phyloP scores from a whole-genome alignment of 2,113 vertebrate genomes.

The Urocitellus parryii region DNA sequence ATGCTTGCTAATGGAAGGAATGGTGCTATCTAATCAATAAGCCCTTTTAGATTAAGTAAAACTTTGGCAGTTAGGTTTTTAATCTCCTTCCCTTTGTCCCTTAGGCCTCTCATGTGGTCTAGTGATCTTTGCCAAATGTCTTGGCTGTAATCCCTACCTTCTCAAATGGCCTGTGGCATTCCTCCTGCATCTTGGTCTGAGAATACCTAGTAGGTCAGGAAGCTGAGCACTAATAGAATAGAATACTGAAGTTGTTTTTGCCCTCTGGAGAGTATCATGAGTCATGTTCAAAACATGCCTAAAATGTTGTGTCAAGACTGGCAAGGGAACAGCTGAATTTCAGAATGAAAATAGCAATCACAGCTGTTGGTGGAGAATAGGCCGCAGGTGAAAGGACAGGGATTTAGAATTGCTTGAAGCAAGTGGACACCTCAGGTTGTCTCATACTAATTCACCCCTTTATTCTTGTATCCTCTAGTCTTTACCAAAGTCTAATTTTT shows the following conservation, averaged over 20 bases:
- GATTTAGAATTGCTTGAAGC: background rate
- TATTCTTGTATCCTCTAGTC: background rate
- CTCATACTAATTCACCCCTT: background rate
- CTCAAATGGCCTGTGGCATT: conserved; percentile 41
- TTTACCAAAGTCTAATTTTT: background rate
- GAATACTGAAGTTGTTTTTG: conserved; percentile 8
- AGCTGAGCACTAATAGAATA: conserved; percentile 15
- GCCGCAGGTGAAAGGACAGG: conserved; percentile 28
- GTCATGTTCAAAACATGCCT: conserved; percentile 62
- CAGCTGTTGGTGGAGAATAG: conserved; percentile 57
- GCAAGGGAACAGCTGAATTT: conserved; percentile 67
- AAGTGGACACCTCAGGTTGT: background rate
- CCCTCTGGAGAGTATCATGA: conserved; percentile 45
- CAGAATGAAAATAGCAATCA: conserved; percentile 66
- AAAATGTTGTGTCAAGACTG: conserved; percentile 27
- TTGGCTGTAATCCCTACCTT: conserved; percentile 48
- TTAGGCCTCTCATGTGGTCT: conserved; percentile 16
- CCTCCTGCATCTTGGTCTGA: background rate
- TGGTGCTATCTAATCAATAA: background rate
- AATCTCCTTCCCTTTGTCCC: background rate
- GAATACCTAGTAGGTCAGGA: background rate
- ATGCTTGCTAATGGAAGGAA: background rate
- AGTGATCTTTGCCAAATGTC: conserved; percentile 22
- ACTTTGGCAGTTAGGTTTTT: conserved; percentile 53
- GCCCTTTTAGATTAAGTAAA: conserved; percentile 29